Evolutionary conservation across 1,140 invertebrate species (phyloP), one percentile per base, ranked within the genome.

Genomic region (Yoshiicerus persimilis): DNA sequence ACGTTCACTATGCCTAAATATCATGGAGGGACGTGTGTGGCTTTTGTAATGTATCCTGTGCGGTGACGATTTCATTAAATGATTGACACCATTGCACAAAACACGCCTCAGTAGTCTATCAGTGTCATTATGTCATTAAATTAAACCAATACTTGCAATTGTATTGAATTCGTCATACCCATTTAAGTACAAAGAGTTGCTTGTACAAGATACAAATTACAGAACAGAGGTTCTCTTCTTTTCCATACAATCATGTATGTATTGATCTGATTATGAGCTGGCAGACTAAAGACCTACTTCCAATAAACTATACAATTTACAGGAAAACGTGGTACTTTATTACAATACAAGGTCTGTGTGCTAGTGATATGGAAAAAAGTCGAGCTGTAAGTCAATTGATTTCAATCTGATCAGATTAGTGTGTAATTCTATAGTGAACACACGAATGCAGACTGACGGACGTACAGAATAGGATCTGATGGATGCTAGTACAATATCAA

Each of bases 121-220:
- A 80, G 9, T 80, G 75, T 80, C 75, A 80, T 80, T 80, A 80
- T 80, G 32, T 36, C 30, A 80, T 80, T 80, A 80, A 34, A 77
- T 77, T 77, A 34, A 80, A 80, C 34, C 75, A 80, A 36, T 80
- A 80, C 20, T 80, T 13, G 66, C 9, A 5, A 70, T 70, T 32
- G 10, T 4, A 30, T 70, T 10, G 64, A 66, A 30, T 66, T 66
- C 25, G 27, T 13, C 23, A 66, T 36, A 77, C 3, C 70, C 3
- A 75, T 10, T 16, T 8, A 77, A 36, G 9, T 25, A 70, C 34
- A 20, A 34, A 5, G 13, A 36, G 30, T 8, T 80, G 13, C 38
- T 32, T 80, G 13, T 20, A n/a, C 47, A 56, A 47, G 9, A 4
- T 3, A 47, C 41, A 16, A 47, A 11, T 56, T n/a, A n/a, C n/a